Percentiles rank a stretch among this genome's conserved stretches.
These are phyloP conservation scores for Eurois occulta DNA, from an alignment of 2,888 invertebrate genomes.

Conservation along the genomic window DNA sequence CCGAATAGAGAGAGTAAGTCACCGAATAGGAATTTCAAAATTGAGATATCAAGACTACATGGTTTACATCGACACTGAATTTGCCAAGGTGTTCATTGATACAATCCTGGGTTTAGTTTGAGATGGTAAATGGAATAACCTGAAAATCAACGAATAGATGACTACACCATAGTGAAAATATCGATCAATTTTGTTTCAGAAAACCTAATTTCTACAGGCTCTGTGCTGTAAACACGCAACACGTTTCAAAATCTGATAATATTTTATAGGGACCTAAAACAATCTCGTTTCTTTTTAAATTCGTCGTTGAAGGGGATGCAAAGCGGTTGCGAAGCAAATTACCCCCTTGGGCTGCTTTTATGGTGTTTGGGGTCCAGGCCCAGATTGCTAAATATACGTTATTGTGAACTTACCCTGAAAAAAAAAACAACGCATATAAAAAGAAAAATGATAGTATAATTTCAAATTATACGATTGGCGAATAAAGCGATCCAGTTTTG, in stretches of 20 bases:
- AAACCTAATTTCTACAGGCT: neutral
- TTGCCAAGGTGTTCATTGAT: neutral
- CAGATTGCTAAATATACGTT: conserved; percentile 51
- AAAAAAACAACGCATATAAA: conserved; percentile 15
- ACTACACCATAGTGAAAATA: neutral
- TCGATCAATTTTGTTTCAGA: neutral
- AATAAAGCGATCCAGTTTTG: neutral
- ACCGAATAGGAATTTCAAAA: neutral
- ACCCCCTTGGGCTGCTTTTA: conserved; percentile 50
- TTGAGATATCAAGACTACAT: neutral
- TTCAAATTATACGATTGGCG: neutral
- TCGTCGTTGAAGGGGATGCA: conserved; percentile 45
- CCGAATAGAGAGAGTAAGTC: neutral
- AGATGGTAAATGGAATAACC: neutral
- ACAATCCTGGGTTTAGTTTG: neutral
- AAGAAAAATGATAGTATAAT: neutral
- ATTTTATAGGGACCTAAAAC: conserved; percentile 26
- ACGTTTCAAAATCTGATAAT: conserved; percentile 41
- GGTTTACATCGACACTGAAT: neutral
- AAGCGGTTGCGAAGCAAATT: conserved; percentile 49
- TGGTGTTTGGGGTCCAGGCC: conserved; percentile 49
- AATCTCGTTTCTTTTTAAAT: conserved; percentile 34
- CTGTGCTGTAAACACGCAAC: neutral
- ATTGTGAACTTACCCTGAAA: conserved; percentile 41
- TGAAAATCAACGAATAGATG: neutral